A percentile compares a stretch with the other conserved stretches of the same genome.
Evolutionary conservation across 2,113 vertebrate genomes (phyloP).

Genomic region (Ovis canadensis): DNA sequence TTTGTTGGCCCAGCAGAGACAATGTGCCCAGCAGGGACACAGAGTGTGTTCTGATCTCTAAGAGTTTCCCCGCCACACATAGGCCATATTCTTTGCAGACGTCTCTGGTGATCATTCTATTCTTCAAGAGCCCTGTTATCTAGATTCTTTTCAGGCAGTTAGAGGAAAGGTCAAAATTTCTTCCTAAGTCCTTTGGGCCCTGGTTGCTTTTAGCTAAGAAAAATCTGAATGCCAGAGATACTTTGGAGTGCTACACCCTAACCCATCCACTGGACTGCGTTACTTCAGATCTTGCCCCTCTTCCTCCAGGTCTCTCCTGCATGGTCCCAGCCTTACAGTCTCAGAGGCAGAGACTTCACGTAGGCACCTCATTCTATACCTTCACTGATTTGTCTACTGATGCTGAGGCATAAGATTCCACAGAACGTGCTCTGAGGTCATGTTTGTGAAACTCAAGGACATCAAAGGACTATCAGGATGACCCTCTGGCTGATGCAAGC

Average conservation of each 20-base stretch:
- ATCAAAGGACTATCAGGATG: background rate
- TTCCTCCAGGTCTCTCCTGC: background rate
- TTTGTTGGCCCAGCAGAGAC: background rate
- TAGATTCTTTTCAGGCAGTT: background rate
- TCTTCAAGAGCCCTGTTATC: background rate
- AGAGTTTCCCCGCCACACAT: background rate
- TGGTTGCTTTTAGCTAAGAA: background rate
- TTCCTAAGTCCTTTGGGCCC: background rate
- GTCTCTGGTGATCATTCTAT: background rate
- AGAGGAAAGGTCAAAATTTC: background rate
- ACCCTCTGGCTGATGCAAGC: background rate
- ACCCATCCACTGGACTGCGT: background rate
- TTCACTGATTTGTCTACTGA: background rate
- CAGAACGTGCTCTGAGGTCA: background rate
- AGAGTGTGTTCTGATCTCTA: background rate
- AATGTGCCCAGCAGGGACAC: background rate
- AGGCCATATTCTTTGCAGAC: background rate
- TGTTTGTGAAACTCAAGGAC: too few species aligned
- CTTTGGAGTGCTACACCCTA: background rate
- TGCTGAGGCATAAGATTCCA: background rate
- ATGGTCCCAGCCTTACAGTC: background rate
- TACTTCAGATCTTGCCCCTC: background rate
- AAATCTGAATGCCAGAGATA: background rate
- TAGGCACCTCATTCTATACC: background rate
- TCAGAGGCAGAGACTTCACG: rapidly evolving